Percentiles rank a stretch among this genome's conserved stretches.
phyloP scores from a whole-genome alignment of 2,888 invertebrate genomes.

The Sinhomidia bicolor region DNA sequence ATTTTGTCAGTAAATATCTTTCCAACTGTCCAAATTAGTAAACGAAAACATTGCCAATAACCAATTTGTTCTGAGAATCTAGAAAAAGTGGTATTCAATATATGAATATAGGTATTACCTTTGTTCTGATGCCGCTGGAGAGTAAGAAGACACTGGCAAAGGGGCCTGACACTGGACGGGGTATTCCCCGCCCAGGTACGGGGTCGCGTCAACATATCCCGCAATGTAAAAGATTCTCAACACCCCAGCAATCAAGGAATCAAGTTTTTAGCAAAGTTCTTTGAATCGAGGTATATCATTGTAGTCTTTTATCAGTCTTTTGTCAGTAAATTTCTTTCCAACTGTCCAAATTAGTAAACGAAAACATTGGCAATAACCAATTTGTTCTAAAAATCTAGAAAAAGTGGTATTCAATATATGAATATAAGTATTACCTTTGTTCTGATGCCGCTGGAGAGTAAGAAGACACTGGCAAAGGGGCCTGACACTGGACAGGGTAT shows the following conservation, averaged over 20 bases:
- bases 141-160: slow-evolving; percentile 73
- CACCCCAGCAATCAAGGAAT: slow-evolving; percentile 52
- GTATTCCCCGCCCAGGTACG: slow-evolving; percentile 77
- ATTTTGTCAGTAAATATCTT: neutral
- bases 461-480: slow-evolving; percentile 73
- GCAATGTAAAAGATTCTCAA: slow-evolving; percentile 80
- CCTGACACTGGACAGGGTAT: slow-evolving; percentile 75
- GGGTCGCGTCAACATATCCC: slow-evolving; percentile 78
- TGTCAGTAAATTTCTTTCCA: neutral
- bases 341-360: too few species aligned
- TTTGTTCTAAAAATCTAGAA: too few species aligned
- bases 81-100: neutral
- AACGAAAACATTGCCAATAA: too few species aligned
- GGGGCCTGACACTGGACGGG: slow-evolving; percentile 76
- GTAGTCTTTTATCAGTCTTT: too few species aligned
- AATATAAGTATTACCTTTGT: slow-evolving; percentile 74
- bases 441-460: slow-evolving; percentile 74
- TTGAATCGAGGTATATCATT: neutral
- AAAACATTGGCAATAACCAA: too few species aligned
- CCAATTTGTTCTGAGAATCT: too few species aligned
- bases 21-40: too few species aligned
- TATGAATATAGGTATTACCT: slow-evolving; percentile 55
- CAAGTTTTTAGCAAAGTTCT: slow-evolving; percentile 36
- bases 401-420: slow-evolving; percentile 27
- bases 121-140: slow-evolving; percentile 72